Conservation (phyloP, 2,113 vertebrate genomes). For the Pavo muticus region DNA sequence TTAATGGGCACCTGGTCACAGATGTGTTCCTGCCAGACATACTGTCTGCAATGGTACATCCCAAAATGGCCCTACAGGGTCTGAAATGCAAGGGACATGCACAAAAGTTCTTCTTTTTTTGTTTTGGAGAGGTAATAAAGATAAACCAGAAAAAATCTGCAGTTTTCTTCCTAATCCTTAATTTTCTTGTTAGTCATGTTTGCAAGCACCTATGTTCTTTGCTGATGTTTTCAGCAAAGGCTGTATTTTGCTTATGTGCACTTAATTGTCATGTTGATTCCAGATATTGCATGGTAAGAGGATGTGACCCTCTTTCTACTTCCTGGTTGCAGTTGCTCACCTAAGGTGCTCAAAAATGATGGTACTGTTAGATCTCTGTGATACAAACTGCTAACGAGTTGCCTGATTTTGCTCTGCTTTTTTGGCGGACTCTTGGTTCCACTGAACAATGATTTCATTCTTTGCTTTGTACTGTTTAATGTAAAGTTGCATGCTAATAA, state of each 20-base stretch:
- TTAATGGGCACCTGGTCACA: slow-evolving; percentile 71
- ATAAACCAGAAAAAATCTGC: neutral
- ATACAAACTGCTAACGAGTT: neutral
- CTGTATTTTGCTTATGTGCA: neutral
- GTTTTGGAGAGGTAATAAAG: slow-evolving; percentile 31
- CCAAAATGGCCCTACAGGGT: slow-evolving; percentile 52
- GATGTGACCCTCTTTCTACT: neutral
- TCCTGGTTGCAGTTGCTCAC: neutral
- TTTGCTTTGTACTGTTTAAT: neutral
- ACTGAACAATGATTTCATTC: slow-evolving; percentile 15
- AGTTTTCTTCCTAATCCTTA: neutral
- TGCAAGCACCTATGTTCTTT: neutral
- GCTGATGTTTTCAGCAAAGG: neutral
- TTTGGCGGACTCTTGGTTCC: neutral
- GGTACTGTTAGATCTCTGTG: neutral
- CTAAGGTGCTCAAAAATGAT: neutral
- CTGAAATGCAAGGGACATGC: neutral
- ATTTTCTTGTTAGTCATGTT: slow-evolving; percentile 11
- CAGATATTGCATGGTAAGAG: neutral
- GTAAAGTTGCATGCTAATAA: slow-evolving; percentile 26
- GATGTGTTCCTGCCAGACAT: slow-evolving; percentile 66
- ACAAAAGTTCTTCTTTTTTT: slow-evolving; percentile 25
- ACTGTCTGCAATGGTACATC: slow-evolving; percentile 60
- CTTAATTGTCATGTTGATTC: neutral
- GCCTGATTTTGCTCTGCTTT: neutral